A percentile compares a stretch with the other conserved stretches of the same genome.
phyloP scores from a whole-genome alignment of 1,140 invertebrate genomes.

The Pinna nobilis region DNA sequence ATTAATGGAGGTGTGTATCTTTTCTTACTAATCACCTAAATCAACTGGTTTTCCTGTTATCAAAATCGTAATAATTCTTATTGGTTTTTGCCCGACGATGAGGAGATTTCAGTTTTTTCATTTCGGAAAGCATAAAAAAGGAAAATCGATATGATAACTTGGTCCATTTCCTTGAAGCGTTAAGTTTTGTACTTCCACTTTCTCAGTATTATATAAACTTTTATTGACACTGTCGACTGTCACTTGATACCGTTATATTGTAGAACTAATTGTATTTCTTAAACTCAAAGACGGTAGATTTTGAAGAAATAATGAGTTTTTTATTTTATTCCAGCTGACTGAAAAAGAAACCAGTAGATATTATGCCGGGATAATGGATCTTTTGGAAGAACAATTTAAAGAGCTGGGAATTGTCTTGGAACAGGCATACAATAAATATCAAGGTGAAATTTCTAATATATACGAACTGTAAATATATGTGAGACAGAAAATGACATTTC shows the following conservation, averaged over 20 bases:
- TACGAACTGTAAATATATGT: not conserved
- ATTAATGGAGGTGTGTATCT: not conserved
- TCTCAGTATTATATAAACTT: not conserved
- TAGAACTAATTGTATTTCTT: too few relatives aligned
- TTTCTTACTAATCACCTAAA: not conserved
- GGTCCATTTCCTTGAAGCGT: not conserved
- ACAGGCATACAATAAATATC: not conserved
- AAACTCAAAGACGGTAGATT: too few relatives aligned
- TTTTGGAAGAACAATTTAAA: slow-evolving; percentile 7
- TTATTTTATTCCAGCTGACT: not conserved
- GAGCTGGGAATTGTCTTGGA: slow-evolving; percentile 1
- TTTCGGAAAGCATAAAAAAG: not conserved
- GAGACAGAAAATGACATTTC: not conserved
- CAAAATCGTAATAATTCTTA: not conserved
- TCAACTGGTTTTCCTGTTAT: not conserved
- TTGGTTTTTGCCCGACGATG: too few relatives aligned
- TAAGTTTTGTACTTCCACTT: not conserved
- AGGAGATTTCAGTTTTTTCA: not conserved
- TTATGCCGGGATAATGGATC: slow-evolving; percentile 12
- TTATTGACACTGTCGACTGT: not conserved
- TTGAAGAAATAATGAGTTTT: too few relatives aligned
- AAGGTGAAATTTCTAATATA: not conserved
- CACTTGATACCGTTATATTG: too few relatives aligned
- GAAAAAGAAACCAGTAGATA: not conserved
- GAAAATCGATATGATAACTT: not conserved